Conservation (phyloP, 2,888 invertebrate genomes). For the Lymantria dispar region DNA sequence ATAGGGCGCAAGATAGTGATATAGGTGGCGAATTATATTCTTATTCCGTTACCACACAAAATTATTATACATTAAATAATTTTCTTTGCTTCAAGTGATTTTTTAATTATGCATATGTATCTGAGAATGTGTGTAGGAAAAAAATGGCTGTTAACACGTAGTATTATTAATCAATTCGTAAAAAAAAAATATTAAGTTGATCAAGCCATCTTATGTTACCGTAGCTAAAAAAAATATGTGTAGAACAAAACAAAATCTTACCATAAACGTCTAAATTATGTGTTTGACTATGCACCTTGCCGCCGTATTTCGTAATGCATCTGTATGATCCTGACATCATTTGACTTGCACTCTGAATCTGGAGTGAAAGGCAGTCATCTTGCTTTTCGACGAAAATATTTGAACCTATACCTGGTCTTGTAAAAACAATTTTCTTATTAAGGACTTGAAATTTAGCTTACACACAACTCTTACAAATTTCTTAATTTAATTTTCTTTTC, state of each 20-base stretch:
- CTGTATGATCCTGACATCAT: constrained; percentile 58
- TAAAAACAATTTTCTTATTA: constrained; percentile 60
- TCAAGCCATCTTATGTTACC: no score
- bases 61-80: no score
- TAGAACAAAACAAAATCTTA: constrained; percentile 33
- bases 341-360: constrained; percentile 53
- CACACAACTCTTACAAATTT: background rate
- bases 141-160: no score
- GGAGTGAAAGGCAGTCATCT: constrained; percentile 44
- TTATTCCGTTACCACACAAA: no score
- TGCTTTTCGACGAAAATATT: constrained; percentile 54
- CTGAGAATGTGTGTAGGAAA: no score
- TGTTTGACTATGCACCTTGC: constrained; percentile 33
- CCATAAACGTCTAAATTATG: constrained; percentile 59
- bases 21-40: no score
- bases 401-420: constrained; percentile 72
- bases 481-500: background rate
- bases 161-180: no score
- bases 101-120: no score
- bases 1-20: no score
- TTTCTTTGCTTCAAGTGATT: no score
- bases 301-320: constrained; percentile 51
- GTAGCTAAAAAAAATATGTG: no score
- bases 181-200: no score
- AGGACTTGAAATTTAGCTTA: constrained; percentile 31